Conservation (phyloP, 2,113 vertebrate species). For the Hemichromis elongatus region DNA sequence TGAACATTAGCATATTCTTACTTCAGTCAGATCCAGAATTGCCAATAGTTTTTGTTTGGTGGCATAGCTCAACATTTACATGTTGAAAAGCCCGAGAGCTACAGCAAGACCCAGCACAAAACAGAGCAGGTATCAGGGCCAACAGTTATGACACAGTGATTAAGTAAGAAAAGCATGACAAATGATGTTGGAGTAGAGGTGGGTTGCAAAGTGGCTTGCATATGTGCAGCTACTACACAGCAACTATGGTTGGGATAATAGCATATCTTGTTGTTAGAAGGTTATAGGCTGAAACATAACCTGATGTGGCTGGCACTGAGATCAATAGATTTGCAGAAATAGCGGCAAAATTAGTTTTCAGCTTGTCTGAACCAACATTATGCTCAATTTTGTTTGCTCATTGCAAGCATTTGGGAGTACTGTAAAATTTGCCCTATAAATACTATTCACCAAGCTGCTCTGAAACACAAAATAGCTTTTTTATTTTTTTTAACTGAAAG, state of each 20-base stretch:
- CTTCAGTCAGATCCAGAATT: background rate
- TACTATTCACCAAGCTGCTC: too few relatives aligned
- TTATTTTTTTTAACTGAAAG: background rate
- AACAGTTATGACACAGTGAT: background rate
- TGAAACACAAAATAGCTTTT: background rate
- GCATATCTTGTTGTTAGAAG: too few relatives aligned
- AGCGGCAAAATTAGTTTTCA: too few relatives aligned
- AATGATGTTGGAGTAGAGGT: background rate
- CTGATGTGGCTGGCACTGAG: too few relatives aligned
- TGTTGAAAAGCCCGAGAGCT: background rate
- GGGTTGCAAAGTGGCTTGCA: background rate
- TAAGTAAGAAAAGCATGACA: background rate
- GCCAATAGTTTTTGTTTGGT: background rate
- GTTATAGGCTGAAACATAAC: too few relatives aligned
- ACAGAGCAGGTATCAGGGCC: background rate
- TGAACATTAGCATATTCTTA: background rate
- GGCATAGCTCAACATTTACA: background rate
- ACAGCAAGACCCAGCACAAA: background rate
- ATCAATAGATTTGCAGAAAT: too few relatives aligned
- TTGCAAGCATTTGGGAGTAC: too few relatives aligned
- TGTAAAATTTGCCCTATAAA: too few relatives aligned
- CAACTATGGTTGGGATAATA: too few relatives aligned
- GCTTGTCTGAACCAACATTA: too few relatives aligned
- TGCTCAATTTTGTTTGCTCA: too few relatives aligned
- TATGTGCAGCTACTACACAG: too few relatives aligned